These are phyloP conservation scores for Camponotus fellah DNA, from an alignment of 2,888 invertebrate genomes.

Conservation along the genomic window DNA sequence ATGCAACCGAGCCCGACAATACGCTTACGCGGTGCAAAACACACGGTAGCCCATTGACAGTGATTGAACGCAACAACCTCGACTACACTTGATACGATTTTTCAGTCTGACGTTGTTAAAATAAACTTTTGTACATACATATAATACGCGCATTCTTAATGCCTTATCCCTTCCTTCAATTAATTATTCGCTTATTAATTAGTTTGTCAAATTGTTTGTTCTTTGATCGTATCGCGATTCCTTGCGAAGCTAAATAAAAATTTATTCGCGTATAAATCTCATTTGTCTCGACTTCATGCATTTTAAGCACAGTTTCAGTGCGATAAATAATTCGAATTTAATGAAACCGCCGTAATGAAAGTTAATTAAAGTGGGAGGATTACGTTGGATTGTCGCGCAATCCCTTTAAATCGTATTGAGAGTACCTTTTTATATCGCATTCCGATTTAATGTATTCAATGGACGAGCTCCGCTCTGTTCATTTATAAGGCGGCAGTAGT, in stretches of 20 bases:
- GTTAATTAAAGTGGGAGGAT: constrained; percentile 44
- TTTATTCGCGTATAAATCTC: constrained; percentile 5
- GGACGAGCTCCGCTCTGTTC: constrained; percentile 25
- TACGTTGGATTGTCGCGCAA: constrained; percentile 34
- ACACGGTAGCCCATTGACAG: constrained; percentile 15
- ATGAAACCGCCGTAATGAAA: constrained; percentile 30
- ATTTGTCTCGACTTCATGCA: neutral
- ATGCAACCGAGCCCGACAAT: constrained; percentile 12
- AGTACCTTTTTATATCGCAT: constrained; percentile 40
- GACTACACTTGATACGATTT: constrained; percentile 16
- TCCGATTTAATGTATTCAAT: constrained; percentile 52
- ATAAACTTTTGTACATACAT: neutral
- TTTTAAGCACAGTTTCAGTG: neutral
- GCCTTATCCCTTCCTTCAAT: neutral
- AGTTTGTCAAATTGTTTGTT: neutral
- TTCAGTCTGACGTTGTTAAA: neutral
- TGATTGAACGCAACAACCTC: constrained; percentile 7
- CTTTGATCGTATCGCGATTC: neutral
- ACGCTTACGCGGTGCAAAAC: constrained; percentile 4
- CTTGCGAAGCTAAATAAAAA: constrained; percentile 17
- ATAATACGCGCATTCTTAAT: neutral
- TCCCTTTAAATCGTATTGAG: constrained; percentile 38
- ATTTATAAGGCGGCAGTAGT: constrained; percentile 49
- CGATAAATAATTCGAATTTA: constrained; percentile 35
- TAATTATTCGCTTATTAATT: neutral